Conservation (phyloP, 2,113 vertebrate genomes). For the Antechinus stuartii region DNA sequence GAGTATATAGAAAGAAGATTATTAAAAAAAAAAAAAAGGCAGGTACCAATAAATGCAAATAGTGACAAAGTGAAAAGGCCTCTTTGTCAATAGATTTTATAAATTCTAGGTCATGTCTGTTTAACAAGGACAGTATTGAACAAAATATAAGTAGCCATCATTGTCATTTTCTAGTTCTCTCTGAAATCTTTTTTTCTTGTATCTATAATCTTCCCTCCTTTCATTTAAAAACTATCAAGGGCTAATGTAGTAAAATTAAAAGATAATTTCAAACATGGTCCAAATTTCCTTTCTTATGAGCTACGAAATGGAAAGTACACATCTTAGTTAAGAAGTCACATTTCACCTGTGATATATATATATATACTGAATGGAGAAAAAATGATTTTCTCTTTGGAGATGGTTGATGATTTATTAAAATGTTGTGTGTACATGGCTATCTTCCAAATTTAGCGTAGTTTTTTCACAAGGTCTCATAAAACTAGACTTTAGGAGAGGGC, state of each 20-base stretch:
- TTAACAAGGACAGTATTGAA: slow-evolving; percentile 26
- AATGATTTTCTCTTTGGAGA: slow-evolving; percentile 35
- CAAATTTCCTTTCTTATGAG: slow-evolving; percentile 60
- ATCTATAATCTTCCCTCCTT: slow-evolving; percentile 18
- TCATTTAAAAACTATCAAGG: slow-evolving; percentile 59
- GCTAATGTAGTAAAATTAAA: slow-evolving; percentile 38
- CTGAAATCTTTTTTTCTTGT: slow-evolving; percentile 44
- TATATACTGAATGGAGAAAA: slow-evolving; percentile 1
- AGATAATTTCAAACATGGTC: slow-evolving; percentile 28
- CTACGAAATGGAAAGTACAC: slow-evolving; percentile 51
- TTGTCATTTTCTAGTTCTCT: slow-evolving; percentile 8
- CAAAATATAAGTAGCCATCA: slow-evolving; percentile 42
- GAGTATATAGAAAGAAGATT: slow-evolving; percentile 27
- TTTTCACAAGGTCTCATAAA: not conserved
- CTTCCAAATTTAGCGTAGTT: slow-evolving; percentile 37
- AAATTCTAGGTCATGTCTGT: not conserved
- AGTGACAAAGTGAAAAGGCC: slow-evolving; percentile 7
- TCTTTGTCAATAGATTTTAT: slow-evolving; percentile 40
- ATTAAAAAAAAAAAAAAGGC: slow-evolving; percentile 9
- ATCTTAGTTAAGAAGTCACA: not conserved
- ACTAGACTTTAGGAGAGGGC: not conserved
- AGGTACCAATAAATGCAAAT: slow-evolving; percentile 22
- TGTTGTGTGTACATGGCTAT: not conserved
- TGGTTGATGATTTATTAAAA: slow-evolving; percentile 42
- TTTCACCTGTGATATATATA: not conserved